phyloP scores from a whole-genome alignment of 2,888 invertebrate genomes.

The Selenia dentaria region DNA sequence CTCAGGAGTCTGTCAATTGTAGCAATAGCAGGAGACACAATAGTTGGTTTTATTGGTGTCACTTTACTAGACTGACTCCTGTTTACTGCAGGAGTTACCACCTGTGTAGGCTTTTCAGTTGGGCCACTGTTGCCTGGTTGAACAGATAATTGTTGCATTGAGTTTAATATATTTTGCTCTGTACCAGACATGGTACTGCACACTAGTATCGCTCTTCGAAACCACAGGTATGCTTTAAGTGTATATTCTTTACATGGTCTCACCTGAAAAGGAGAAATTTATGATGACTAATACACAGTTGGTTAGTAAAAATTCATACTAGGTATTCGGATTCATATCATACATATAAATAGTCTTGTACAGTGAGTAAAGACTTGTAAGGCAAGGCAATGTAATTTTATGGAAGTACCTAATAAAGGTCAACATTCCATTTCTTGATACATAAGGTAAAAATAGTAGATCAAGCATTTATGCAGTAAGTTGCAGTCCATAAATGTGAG shows the following conservation, averaged over 20 bases:
- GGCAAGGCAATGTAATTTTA: slow-evolving; percentile 24
- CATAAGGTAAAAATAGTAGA: slow-evolving; percentile 18
- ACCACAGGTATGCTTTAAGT: slow-evolving; percentile 48
- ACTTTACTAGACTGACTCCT: slow-evolving; percentile 71
- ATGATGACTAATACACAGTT: slow-evolving; percentile 31
- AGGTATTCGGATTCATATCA: no score
- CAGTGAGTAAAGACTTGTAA: slow-evolving; percentile 6
- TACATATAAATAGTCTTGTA: slow-evolving; percentile 25
- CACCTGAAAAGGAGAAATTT: slow-evolving; percentile 56
- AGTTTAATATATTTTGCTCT: slow-evolving; percentile 80
- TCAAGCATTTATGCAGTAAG: slow-evolving; percentile 1
- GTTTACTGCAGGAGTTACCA: slow-evolving; percentile 79
- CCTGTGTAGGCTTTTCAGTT: slow-evolving; percentile 79
- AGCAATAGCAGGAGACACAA: slow-evolving; percentile 79
- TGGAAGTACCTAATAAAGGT: slow-evolving; percentile 25
- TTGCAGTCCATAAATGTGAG: no score
- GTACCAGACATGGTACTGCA: slow-evolving; percentile 82
- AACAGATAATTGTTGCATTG: slow-evolving; percentile 80
- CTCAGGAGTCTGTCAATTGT: slow-evolving; percentile 78
- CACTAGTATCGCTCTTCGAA: slow-evolving; percentile 35
- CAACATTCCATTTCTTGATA: slow-evolving; percentile 20
- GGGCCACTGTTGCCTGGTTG: slow-evolving; percentile 74
- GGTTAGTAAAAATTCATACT: no score
- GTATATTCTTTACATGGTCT: slow-evolving; percentile 59
- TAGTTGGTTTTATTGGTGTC: slow-evolving; percentile 64